These are phyloP conservation scores for Acropternis orthonyx DNA, from an alignment of 2,797 vertebrate genomes.

Conservation along the genomic window DNA sequence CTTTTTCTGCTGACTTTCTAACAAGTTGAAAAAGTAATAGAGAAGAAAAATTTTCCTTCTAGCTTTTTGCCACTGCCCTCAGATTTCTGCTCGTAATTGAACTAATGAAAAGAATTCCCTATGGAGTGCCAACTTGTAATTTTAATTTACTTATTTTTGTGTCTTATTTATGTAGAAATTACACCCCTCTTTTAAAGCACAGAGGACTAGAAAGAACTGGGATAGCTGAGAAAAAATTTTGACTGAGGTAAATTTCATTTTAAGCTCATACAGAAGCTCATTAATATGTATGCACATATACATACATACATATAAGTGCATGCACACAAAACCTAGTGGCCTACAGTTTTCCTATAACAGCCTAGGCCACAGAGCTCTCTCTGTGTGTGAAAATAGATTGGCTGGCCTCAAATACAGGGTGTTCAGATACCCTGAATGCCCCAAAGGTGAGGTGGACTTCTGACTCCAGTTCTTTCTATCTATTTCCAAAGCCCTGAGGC, in stretches of 20 bases:
- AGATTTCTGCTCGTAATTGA: neutral
- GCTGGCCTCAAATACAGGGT: neutral
- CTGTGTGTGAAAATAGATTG: neutral
- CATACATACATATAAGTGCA: rapidly evolving
- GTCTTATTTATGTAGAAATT: neutral
- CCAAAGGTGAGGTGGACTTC: neutral
- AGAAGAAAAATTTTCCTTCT: neutral
- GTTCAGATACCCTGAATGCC: neutral
- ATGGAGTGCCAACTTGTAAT: neutral
- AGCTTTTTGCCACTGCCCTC: neutral
- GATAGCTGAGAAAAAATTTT: neutral
- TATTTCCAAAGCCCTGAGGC: neutral
- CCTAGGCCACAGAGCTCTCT: neutral
- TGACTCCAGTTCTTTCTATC: neutral
- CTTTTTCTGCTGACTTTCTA: neutral
- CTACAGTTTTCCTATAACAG: neutral
- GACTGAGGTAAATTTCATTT: neutral
- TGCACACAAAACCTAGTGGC: neutral
- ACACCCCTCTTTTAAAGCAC: neutral
- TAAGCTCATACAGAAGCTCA: neutral
- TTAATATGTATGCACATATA: neutral
- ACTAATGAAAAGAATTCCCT: neutral
- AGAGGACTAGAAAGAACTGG: neutral
- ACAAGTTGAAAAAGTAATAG: neutral
- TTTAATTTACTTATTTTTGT: neutral